Evolutionary conservation across 2,113 vertebrate species (phyloP).

Genomic region (Gorsachius goisagi): DNA sequence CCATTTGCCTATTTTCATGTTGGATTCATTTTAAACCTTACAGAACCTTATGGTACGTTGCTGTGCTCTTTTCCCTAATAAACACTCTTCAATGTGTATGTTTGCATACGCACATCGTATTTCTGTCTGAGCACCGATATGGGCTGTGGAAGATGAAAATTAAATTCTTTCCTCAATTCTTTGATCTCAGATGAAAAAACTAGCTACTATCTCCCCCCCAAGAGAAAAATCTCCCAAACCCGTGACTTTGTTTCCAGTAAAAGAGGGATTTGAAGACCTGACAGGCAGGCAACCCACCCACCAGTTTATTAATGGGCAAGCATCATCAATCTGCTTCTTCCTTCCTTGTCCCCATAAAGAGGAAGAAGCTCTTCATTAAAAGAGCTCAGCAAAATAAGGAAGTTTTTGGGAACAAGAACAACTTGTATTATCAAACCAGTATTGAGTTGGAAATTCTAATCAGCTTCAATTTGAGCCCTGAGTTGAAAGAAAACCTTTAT

Average conservation of each 20-base stretch:
- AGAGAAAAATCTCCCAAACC: neutral
- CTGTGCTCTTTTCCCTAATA: neutral
- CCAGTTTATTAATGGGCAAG: neutral
- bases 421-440: neutral
- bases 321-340: neutral
- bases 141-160: neutral
- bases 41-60: accelerated
- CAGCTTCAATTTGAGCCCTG: neutral
- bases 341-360: neutral
- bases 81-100: neutral
- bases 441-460: neutral
- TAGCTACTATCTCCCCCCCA: neutral
- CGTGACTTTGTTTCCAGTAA: neutral
- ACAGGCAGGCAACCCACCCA: neutral
- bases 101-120: neutral
- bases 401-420: neutral
- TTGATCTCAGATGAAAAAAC: neutral
- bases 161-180: neutral
- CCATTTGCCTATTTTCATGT: neutral
- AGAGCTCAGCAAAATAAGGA: neutral
- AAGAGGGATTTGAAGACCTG: neutral
- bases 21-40: neutral
- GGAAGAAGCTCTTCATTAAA: neutral
- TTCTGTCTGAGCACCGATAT: neutral
- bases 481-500: neutral